Conservation (phyloP, 2,888 invertebrate genomes). For the Chalcis sispes region DNA sequence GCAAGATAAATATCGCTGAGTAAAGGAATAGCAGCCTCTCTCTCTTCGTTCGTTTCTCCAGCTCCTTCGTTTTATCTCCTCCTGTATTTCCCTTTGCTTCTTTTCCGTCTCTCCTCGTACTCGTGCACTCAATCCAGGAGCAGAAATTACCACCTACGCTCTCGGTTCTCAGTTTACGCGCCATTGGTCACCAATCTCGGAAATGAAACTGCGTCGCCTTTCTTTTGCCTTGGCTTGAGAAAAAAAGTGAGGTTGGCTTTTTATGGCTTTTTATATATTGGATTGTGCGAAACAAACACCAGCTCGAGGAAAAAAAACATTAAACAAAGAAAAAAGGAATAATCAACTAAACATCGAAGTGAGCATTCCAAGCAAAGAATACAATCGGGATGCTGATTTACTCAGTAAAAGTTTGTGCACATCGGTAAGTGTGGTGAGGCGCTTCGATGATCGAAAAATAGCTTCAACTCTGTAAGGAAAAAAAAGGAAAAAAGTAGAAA, state of each 20-base stretch:
- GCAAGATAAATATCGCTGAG: slow-evolving; percentile 49
- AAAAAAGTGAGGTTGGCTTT: slow-evolving; percentile 34
- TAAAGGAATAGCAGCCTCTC: slow-evolving; percentile 20
- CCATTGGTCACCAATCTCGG: slow-evolving; percentile 70
- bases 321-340: slow-evolving; percentile 58
- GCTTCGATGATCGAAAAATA: slow-evolving; percentile 49
- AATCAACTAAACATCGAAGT: slow-evolving; percentile 63
- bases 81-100: neutral
- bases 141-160: slow-evolving; percentile 46
- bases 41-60: neutral
- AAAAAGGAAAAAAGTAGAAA: too few relatives aligned
- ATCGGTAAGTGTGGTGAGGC: slow-evolving; percentile 17
- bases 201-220: slow-evolving; percentile 66
- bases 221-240: slow-evolving; percentile 29
- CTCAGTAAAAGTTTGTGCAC: slow-evolving; percentile 14
- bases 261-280: slow-evolving; percentile 25
- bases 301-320: slow-evolving; percentile 43
- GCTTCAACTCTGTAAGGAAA: neutral
- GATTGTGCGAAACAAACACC: slow-evolving; percentile 16
- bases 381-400: neutral
- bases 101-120: too few relatives aligned
- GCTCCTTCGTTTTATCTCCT: slow-evolving; percentile 2
- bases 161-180: slow-evolving; percentile 64
- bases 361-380: neutral
- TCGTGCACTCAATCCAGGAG: slow-evolving; percentile 46